Evolutionary conservation across 2,113 vertebrate species (phyloP), one percentile per base, ranked within the genome.

Genomic region (Euleptes europaea): DNA sequence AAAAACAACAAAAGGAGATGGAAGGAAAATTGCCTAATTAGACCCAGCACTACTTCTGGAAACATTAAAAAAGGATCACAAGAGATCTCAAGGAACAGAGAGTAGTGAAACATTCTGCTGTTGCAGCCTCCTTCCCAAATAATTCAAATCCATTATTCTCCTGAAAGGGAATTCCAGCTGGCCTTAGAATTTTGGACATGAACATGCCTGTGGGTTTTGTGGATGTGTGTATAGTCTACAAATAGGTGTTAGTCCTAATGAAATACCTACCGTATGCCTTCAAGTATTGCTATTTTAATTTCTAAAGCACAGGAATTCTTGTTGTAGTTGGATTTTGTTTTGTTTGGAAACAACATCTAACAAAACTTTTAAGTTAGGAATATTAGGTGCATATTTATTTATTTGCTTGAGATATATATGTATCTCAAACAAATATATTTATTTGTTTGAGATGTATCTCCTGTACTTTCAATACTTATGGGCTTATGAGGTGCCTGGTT

Each of bases 301-400:
- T 88, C 73, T 10, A 4, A 85, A 40, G 35, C 74, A 60, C 84
- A 73, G 19, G 0, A 31, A 44, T 3, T 74, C 4, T 33, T 71
- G 23, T 21, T 10, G 28, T 86, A 31, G 38, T 23, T 82, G 7
- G 40, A 78, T 85, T 79, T 91, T 94, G 8, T 42, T 87, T 91
- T 80, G 60, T 86, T 82, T 86, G 86, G 19, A 69, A 89, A 88
- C 21, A 71, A 91, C 70, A 92, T 28, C 35, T 44, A 82, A 12
- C 49, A 63, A 38, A 73, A 19, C 13, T 12, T 60, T 14, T n/a
- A 44, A 83, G 40, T 40, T 31, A 35, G 9, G 12, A 54, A 54
- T 54, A 12, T 9, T 28, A 23, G 7, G 42, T 15, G 38, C 13
- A 26, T 33, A 49, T 67, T 57, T 47, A 44, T n/a, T 33, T 49